Conservation (phyloP, 2,797 vertebrate genomes). For the Enoplosus armatus region DNA sequence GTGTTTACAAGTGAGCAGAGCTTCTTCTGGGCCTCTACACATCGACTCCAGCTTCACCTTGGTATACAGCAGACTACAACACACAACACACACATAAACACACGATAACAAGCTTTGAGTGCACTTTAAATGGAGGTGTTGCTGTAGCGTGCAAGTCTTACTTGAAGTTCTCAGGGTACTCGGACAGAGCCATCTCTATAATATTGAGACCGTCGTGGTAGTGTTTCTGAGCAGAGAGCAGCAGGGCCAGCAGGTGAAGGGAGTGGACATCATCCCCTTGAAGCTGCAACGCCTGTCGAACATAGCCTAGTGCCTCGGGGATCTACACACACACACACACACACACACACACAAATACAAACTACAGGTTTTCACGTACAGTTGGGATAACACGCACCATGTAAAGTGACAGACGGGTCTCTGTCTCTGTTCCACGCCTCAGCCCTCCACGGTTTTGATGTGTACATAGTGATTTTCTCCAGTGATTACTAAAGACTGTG, state of each 20-base stretch:
- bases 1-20: conserved; percentile 96
- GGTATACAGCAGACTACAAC: conserved; percentile 86
- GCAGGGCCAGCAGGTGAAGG: conserved; percentile 94
- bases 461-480: background rate
- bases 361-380: conserved; percentile 62
- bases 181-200: conserved; percentile 98
- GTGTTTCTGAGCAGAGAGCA: conserved; percentile 98
- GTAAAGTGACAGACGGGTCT: conserved; percentile 15
- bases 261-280: conserved; percentile 98
- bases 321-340: conserved; percentile 86
- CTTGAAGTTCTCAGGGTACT: conserved; percentile 99
- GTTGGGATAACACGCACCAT: conserved; percentile 22
- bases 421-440: background rate
- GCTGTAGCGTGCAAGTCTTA: conserved; percentile 75
- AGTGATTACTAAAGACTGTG: conserved; percentile 10
- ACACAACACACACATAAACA: conserved; percentile 17
- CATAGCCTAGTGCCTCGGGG: conserved; percentile 96
- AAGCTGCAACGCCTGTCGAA: conserved; percentile 95
- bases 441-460: background rate
- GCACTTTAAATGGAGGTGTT: background rate
- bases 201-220: conserved; percentile 97
- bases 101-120: background rate
- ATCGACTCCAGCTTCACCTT: conserved; percentile 96
- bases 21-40: conserved; percentile 95
- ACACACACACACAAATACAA: conserved; percentile 25